phyloP scores from a whole-genome alignment of 2,113 vertebrate genomes.

The Hypomesus transpacificus region DNA sequence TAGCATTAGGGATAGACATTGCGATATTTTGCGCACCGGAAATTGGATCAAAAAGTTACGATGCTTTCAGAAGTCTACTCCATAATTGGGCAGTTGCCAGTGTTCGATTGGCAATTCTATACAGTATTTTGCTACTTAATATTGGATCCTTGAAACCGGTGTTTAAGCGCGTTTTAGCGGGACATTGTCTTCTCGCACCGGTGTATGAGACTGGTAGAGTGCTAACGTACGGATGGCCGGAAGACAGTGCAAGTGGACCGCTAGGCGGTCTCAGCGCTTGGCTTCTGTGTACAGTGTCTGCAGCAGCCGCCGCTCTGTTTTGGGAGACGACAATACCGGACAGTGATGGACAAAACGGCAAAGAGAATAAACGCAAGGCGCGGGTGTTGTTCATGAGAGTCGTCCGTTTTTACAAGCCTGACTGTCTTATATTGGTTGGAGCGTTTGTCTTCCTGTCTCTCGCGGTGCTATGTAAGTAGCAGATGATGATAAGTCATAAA shows the following conservation, averaged over 20 bases:
- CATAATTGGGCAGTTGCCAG: slow-evolving; percentile 49
- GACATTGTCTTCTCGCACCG: slow-evolving; percentile 50
- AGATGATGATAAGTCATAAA: not conserved
- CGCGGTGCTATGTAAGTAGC: slow-evolving; percentile 71
- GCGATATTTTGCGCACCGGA: slow-evolving; percentile 39
- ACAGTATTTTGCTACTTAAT: rapidly evolving
- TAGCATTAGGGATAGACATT: slow-evolving; percentile 25
- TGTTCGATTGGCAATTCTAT: slow-evolving; percentile 38
- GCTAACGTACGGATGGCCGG: slow-evolving; percentile 11
- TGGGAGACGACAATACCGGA: slow-evolving; percentile 67
- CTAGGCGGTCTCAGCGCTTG: slow-evolving; percentile 44
- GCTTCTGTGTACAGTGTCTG: slow-evolving; percentile 41
- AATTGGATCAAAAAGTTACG: not conserved
- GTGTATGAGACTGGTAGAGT: slow-evolving; percentile 54
- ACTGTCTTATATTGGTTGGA: slow-evolving; percentile 38
- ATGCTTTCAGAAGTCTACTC: slow-evolving; percentile 15
- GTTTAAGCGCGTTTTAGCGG: slow-evolving; percentile 30
- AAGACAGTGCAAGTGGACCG: slow-evolving; percentile 14
- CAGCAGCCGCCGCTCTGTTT: slow-evolving; percentile 59
- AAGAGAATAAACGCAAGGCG: slow-evolving; percentile 39
- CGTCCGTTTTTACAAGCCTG: slow-evolving; percentile 34
- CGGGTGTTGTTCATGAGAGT: slow-evolving; percentile 63
- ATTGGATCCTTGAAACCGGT: not conserved
- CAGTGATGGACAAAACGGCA: slow-evolving; percentile 7
- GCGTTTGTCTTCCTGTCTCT: slow-evolving; percentile 67